phyloP scores from a whole-genome alignment of 2,797 vertebrate genomes.

The Sebastes oblongus region DNA sequence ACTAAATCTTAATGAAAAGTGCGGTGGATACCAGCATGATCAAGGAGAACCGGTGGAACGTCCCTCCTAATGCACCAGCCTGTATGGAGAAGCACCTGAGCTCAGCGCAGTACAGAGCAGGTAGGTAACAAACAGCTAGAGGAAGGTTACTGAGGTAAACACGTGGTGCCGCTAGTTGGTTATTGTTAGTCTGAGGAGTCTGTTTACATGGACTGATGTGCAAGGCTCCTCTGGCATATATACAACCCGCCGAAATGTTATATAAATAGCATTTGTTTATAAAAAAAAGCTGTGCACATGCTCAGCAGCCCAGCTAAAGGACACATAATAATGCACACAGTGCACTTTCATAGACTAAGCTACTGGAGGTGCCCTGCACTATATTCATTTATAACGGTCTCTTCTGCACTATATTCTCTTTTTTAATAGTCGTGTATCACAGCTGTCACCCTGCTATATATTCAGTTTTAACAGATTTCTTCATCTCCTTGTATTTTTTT shows the following conservation, averaged over 20 bases:
- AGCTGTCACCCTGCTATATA: no score
- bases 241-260: background rate
- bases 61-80: slow-evolving; percentile 90
- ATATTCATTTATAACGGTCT: no score
- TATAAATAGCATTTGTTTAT: background rate
- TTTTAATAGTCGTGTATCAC: no score
- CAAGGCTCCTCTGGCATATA: no score
- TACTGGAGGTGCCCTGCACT: rapidly evolving
- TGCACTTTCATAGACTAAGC: no score
- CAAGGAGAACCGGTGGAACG: slow-evolving; percentile 87
- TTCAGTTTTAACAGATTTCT: no score
- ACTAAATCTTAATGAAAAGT: slow-evolving; percentile 61
- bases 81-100: slow-evolving; percentile 95
- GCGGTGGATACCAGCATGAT: slow-evolving; percentile 74
- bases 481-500: no score
- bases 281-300: background rate
- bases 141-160: background rate
- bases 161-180: slow-evolving; percentile 20
- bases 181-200: background rate
- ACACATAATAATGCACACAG: no score
- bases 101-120: slow-evolving; percentile 87
- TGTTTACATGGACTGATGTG: background rate
- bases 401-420: no score
- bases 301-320: background rate
- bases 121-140: slow-evolving; percentile 32